Evolutionary conservation across 2,888 invertebrate genomes (phyloP), one percentile per base, ranked within the genome.

Genomic region (Rhagium mordax): DNA sequence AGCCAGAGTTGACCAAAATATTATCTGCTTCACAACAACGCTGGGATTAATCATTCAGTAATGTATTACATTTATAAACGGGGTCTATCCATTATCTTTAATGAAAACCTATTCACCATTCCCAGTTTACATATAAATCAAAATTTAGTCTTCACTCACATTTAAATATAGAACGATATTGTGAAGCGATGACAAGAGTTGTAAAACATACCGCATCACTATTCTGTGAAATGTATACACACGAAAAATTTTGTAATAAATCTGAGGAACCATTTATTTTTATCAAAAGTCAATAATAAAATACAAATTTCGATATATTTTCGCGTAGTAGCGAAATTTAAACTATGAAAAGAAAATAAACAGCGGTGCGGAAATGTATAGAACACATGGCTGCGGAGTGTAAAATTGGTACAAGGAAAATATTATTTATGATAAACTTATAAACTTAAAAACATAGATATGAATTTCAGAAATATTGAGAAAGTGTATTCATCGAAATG

Each of bases 291-390:
- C 73, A 74, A 74, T 74, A 74, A 71, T 51, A 60, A 76, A 74
- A 62, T 60, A 70, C 65, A 61, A 74, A 61, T 74, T 62, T 70
- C 64, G 49, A 41, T 49, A 60, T 60, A 29, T 60, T 33, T 60
- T 51, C 67, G 47, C 57, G 57, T 57, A 53, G 47, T 67, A 57
- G 47, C 64, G 48, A 47, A 49, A 57, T 20, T 64, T 60, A 70
- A 64, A 70, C 29, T 59, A 62, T 59, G 65, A 61, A 61, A 68
- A 73, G 67, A 72, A 77, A 75, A 77, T 70, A 77, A 74, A 77
- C 74, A 71, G n/a, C 13, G 41, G 53, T 64, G 66, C 51, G 29
- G 47, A 71, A 77, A 65, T 41, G 15, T 60, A 55, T 70, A 76
- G 64, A 71, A 65, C 77, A 77, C 69, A 77, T 77, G 77, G 74